Evolutionary conservation across 1,140 invertebrate genomes (phyloP), one percentile per base, ranked within the genome.

Genomic region (Drosophila pectinifera): DNA sequence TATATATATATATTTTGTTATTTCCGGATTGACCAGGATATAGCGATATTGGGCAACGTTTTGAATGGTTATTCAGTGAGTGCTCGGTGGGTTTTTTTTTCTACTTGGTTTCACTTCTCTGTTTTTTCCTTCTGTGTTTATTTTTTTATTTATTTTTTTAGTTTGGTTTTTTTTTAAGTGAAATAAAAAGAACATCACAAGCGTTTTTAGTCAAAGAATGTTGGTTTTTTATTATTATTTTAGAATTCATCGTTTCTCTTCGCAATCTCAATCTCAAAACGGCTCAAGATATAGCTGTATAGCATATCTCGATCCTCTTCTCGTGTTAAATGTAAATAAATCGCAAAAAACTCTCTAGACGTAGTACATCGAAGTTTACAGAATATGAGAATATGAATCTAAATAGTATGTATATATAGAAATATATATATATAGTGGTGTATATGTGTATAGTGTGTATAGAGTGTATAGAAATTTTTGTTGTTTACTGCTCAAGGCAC

Each of bases 101-200:
- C 7, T 6, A n/a, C n/a, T n/a, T n/a, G n/a, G n/a, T n/a, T n/a
- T n/a, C n/a, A n/a, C n/a, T n/a, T 80, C 31, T 75, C 43, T 64
- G 58, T 49, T 70, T 55, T 26, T 43, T 67, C 59, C 51, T 53
- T 22, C n/a, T 36, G 49, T 67, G 11, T 57, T 45, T 48, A 5
- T 46, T n/a, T 31, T 59, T 48, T 34, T n/a, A 16, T 28, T 22
- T 38, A 61, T 53, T 34, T 16, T n/a, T 42, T 54, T 42, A n/a
- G n/a, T n/a, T 39, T 43, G 20, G 62, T 45, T 67, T 70, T 54
- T 54, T 45, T 42, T 61, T 53, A 74, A 74, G 73, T 68, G 56
- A 86, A 86, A 86, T 88, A 82, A 89, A 90, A 82, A 86, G 64
- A 93, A 93, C 92, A 88, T 86, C 67, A 91, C 86, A 90, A 90